Conservation (phyloP, 2,113 vertebrate species). For the Xyliphius kryptos region DNA sequence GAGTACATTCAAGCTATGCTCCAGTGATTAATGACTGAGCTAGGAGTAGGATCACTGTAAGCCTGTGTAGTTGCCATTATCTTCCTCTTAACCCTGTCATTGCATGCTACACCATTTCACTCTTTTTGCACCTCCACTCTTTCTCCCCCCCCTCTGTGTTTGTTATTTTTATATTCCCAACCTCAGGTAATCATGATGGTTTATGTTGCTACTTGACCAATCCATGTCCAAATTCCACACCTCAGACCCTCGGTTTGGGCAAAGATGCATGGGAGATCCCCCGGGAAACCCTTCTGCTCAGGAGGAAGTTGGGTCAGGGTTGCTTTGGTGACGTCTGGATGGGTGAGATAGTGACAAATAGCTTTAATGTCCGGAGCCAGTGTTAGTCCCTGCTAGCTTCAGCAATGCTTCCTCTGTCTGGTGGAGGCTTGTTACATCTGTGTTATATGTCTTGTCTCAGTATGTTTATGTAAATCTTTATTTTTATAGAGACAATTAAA, state of each 20-base stretch:
- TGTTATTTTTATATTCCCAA: conserved; percentile 16
- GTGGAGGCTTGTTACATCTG: conserved; percentile 5
- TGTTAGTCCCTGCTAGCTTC: conserved; percentile 20
- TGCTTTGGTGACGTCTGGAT: conserved; percentile 96
- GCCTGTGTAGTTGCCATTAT: conserved; percentile 45
- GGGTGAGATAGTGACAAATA: conserved; percentile 68
- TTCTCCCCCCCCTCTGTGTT: conserved; percentile 25
- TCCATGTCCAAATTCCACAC: conserved; percentile 72
- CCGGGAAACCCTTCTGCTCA: conserved; percentile 69
- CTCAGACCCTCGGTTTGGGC: conserved; percentile 87
- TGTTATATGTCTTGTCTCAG: too few relatives aligned
- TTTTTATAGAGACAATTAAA: too few relatives aligned
- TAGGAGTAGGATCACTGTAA: too few relatives aligned
- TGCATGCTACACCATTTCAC: conserved; percentile 65
- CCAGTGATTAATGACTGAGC: background rate
- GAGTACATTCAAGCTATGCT: too few relatives aligned
- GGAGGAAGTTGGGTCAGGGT: conserved; percentile 84
- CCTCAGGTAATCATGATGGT: conserved; percentile 79
- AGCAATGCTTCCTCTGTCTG: conserved; percentile 5
- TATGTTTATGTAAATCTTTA: too few relatives aligned
- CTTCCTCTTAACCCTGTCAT: conserved; percentile 52
- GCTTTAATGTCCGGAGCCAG: conserved; percentile 5
- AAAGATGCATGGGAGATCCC: conserved; percentile 91
- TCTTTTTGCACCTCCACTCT: conserved; percentile 36
- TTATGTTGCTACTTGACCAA: conserved; percentile 83